Conservation (phyloP, 2,888 invertebrate species). For the Drosophila trichaetosa region DNA sequence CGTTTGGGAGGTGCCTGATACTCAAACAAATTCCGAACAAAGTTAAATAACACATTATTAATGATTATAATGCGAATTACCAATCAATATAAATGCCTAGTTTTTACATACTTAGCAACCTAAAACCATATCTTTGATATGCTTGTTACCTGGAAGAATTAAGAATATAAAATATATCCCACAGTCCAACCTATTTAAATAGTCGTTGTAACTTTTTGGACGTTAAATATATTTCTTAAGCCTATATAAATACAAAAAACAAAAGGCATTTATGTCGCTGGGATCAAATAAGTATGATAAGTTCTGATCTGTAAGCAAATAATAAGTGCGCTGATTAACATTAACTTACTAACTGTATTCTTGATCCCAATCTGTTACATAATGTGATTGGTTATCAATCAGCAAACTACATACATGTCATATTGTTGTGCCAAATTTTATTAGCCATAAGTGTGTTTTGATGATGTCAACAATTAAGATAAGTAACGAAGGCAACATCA, state of each 20-base stretch:
- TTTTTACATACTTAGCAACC: too few species aligned
- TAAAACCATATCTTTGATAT: neutral
- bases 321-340: neutral
- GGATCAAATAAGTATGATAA: constrained; percentile 2
- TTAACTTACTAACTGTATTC: neutral
- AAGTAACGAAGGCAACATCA: constrained; percentile 19
- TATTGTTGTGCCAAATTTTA: constrained; percentile 22
- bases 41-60: neutral
- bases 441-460: constrained; percentile 10
- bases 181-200: neutral
- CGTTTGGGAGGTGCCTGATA: constrained; percentile 12
- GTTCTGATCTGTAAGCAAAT: neutral
- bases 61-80: neutral
- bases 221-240: constrained; percentile 9
- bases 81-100: too few species aligned
- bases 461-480: constrained; percentile 59
- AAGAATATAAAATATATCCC: neutral
- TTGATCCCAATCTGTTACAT: constrained; percentile 16
- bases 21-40: neutral
- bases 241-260: neutral
- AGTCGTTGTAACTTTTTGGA: constrained; percentile 14
- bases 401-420: constrained; percentile 59
- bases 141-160: neutral
- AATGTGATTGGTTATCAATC: constrained; percentile 54
- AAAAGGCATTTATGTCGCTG: neutral